A percentile compares a stretch with the other conserved stretches of the same genome.
These are phyloP conservation scores for Isotomurus palustris DNA, from an alignment of 2,888 invertebrate genomes.

Conservation along the genomic window DNA sequence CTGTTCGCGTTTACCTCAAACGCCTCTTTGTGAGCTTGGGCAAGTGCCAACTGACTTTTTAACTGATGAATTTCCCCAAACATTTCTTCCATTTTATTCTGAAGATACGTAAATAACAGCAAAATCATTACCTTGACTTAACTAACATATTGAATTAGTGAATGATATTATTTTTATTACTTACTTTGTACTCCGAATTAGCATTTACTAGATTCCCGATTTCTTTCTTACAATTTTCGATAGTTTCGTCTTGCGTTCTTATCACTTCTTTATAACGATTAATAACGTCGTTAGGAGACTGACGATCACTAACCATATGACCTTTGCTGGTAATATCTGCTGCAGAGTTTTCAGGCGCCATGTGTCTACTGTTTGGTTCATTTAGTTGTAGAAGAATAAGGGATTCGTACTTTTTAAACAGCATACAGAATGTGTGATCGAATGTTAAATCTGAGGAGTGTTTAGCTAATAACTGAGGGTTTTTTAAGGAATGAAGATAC, in stretches of 20 bases:
- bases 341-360: conserved; percentile 15
- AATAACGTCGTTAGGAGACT: conserved; percentile 45
- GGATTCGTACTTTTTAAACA: conserved; percentile 62
- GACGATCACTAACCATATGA: conserved; percentile 40
- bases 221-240: conserved; percentile 39
- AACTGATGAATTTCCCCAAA: conserved; percentile 38
- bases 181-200: conserved; percentile 38
- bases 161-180: not conserved
- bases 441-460: conserved; percentile 73
- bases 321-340: conserved; percentile 34
- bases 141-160: not conserved
- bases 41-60: conserved; percentile 44
- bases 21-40: conserved; percentile 42
- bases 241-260: conserved; percentile 40
- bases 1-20: conserved; percentile 17
- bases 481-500: conserved; percentile 87
- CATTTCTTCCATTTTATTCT: conserved; percentile 37
- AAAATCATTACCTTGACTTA: not conserved
- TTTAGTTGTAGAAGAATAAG: conserved; percentile 40
- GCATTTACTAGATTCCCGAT: conserved; percentile 24
- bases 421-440: conserved; percentile 90
- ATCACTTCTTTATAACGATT: conserved; percentile 45
- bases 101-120: not conserved
- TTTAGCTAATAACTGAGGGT: conserved; percentile 79
- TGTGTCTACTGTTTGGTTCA: conserved; percentile 25